phyloP scores from a whole-genome alignment of 1,140 invertebrate genomes.

The Ostrea edulis region DNA sequence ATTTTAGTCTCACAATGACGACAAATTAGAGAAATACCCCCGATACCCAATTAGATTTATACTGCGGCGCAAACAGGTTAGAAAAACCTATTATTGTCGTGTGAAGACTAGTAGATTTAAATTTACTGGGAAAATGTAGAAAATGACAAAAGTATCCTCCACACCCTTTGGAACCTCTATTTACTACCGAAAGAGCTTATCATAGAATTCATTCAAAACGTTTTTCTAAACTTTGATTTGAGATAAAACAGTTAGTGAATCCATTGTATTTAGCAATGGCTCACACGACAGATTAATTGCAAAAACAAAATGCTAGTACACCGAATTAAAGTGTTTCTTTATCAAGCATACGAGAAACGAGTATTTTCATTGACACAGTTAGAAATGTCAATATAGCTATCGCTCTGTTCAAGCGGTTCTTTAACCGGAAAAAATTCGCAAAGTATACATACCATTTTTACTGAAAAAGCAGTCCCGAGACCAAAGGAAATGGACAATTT shows the following conservation, averaged over 20 bases:
- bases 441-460: neutral
- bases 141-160: neutral
- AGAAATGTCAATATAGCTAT: neutral
- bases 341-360: neutral
- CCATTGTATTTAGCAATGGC: neutral
- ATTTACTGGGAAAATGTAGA: neutral
- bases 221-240: neutral
- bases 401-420: neutral
- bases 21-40: neutral
- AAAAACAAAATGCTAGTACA: neutral
- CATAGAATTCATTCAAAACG: slow-evolving; percentile 5
- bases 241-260: slow-evolving; percentile 2
- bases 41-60: slow-evolving; percentile 11
- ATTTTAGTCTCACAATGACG: neutral
- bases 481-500: neutral
- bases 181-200: neutral
- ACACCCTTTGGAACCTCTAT: neutral
- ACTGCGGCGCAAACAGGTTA: neutral
- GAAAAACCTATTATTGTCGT: neutral
- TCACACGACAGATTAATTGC: slow-evolving; percentile 5
- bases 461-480: neutral
- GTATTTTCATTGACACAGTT: neutral
- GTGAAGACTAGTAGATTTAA: neutral
- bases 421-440: neutral
- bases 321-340: neutral